These are phyloP conservation scores for Numenius arquata DNA, from an alignment of 2,113 vertebrate genomes.

Conservation along the genomic window DNA sequence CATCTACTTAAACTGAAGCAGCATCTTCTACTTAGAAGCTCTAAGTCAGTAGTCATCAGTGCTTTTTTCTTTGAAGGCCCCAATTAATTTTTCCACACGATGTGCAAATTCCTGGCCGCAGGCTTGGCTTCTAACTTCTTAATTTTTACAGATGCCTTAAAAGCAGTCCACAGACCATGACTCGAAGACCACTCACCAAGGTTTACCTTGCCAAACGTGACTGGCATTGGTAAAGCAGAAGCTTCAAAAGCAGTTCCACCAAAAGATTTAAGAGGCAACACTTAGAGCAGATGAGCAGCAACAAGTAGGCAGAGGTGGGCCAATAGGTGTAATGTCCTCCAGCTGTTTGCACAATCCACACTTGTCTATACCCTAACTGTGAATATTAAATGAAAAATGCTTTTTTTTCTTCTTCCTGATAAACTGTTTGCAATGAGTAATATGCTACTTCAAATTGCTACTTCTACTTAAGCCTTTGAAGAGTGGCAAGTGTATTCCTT, in stretches of 20 bases:
- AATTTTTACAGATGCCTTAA: background rate
- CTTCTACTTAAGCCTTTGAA: background rate
- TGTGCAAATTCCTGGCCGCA: background rate
- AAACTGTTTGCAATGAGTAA: background rate
- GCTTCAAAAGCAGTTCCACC: background rate
- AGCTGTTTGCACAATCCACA: background rate
- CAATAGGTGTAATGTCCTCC: background rate
- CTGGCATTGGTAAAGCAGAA: background rate
- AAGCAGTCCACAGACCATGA: background rate
- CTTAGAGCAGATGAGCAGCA: background rate
- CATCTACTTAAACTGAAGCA: background rate
- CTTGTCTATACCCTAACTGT: background rate
- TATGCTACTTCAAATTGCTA: background rate
- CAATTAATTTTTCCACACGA: background rate
- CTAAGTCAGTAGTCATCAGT: background rate
- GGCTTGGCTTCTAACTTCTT: background rate
- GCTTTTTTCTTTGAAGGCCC: background rate
- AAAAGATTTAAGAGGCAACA: background rate
- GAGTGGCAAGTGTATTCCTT: background rate
- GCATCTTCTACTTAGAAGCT: background rate
- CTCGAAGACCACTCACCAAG: background rate
- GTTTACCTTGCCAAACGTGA: background rate
- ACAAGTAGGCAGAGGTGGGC: background rate
- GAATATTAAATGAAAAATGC: background rate
- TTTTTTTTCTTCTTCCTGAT: background rate